Evolutionary conservation across 2,113 vertebrate species (phyloP).

Genomic region (Amazona vittata): DNA sequence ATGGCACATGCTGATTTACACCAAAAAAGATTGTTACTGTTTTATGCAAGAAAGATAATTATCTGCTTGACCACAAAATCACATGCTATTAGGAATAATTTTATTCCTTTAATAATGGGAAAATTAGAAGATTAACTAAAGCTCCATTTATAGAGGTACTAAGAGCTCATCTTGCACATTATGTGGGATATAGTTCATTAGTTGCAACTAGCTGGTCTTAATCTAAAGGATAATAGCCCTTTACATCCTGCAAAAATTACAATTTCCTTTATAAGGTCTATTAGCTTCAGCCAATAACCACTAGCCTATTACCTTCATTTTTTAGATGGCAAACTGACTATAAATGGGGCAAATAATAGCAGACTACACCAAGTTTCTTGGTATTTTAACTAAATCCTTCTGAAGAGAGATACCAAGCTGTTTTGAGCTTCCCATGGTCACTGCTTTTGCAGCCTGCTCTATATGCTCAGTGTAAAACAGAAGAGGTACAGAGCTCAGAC

Average conservation of each 20-base stretch:
- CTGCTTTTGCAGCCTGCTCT: not conserved
- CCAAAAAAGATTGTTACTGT: not conserved
- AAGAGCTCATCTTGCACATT: not conserved
- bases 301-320: not conserved
- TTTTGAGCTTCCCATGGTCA: rapidly evolving
- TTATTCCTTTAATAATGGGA: constrained; percentile 7
- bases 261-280: not conserved
- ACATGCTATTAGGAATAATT: not conserved
- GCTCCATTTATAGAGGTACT: not conserved
- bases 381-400: not conserved
- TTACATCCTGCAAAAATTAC: not conserved
- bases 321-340: too few species aligned
- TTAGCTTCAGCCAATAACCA: not conserved
- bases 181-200: not conserved
- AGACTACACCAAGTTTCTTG: rapidly evolving
- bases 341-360: not conserved
- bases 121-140: constrained; percentile 34
- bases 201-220: not conserved
- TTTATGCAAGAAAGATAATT: not conserved
- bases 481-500: not conserved
- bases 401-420: not conserved
- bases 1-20: not conserved
- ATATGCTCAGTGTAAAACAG: rapidly evolving
- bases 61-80: constrained; percentile 26
- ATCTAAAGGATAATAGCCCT: not conserved